A percentile compares a stretch with the other conserved stretches of the same genome.
Evolutionary conservation across 2,797 vertebrate species (phyloP).

Genomic region (Sebastes iracundus): DNA sequence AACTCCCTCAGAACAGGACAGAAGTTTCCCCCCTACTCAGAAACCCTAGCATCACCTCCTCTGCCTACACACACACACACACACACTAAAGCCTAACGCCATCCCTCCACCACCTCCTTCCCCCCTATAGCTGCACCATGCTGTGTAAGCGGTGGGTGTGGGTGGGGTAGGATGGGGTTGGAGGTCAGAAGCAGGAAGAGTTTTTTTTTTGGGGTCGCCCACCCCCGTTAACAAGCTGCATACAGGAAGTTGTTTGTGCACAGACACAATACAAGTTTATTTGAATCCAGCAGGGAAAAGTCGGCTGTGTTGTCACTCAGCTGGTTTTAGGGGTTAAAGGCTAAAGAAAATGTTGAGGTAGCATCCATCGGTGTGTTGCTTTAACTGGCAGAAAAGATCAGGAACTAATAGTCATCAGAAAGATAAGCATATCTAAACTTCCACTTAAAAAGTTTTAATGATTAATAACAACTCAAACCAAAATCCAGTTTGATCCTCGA

Average conservation of each 20-base stretch:
- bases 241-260: constrained; percentile 80
- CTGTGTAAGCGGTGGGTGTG: constrained; percentile 63
- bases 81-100: constrained; percentile 17
- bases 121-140: constrained; percentile 67
- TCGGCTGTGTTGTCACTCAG: constrained; percentile 46
- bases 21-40: background rate
- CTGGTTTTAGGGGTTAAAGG: constrained; percentile 70
- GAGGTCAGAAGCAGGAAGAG: constrained; percentile 77
- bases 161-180: constrained; percentile 63
- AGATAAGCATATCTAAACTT: background rate
- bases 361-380: constrained; percentile 37
- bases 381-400: background rate
- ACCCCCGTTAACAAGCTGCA: constrained; percentile 68
- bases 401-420: constrained; percentile 10
- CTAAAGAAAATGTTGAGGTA: constrained; percentile 66
- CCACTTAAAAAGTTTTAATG: background rate
- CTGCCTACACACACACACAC: constrained; percentile 14
- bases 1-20: constrained; percentile 45
- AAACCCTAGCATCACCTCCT: constrained; percentile 56
- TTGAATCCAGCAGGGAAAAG: constrained; percentile 68
- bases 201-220: background rate
- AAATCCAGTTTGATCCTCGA: background rate
- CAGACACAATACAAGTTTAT: constrained; percentile 75
- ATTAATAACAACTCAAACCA: background rate
- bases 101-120: constrained; percentile 10